A percentile compares a stretch with the other conserved stretches of the same genome.
phyloP scores from a whole-genome alignment of 2,888 invertebrate genomes.

The Opisthograptis luteolata region DNA sequence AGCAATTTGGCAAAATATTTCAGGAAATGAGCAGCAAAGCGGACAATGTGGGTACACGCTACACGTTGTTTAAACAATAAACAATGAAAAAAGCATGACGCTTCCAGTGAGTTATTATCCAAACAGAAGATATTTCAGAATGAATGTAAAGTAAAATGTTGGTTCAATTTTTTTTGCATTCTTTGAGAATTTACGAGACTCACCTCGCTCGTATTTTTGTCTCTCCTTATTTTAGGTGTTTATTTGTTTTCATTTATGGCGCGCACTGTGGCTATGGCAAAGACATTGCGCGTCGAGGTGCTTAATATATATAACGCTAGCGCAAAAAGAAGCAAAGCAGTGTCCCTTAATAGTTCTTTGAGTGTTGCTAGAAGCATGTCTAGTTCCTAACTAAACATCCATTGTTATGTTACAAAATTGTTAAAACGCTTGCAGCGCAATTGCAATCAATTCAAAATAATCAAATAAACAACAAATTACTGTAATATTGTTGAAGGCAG shows the following conservation, averaged over 20 bases:
- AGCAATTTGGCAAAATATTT: too few relatives aligned
- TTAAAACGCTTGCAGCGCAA: background rate
- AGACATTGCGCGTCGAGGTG: background rate
- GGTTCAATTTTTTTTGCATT: constrained; percentile 49
- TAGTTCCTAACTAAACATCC: too few relatives aligned
- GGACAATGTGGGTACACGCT: background rate
- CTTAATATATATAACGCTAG: too few relatives aligned
- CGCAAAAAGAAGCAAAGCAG: too few relatives aligned
- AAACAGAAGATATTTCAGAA: constrained; percentile 42
- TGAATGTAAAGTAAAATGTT: constrained; percentile 37
- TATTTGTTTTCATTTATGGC: constrained; percentile 14
- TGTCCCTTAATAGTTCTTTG: too few relatives aligned
- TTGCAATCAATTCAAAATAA: constrained; percentile 10
- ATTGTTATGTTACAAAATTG: too few relatives aligned
- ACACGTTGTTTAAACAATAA: constrained; percentile 2
- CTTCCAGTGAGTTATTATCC: constrained; percentile 22
- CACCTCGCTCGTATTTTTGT: constrained; percentile 32
- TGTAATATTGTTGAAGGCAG: background rate
- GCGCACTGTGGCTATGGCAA: background rate
- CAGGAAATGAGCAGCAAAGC: background rate
- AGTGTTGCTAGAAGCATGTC: too few relatives aligned
- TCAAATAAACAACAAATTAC: background rate
- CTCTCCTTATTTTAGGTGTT: constrained; percentile 32
- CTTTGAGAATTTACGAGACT: constrained; percentile 47
- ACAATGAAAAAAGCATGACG: constrained; percentile 12